phyloP scores from a whole-genome alignment of 2,797 vertebrate species.

The Salmo trutta region DNA sequence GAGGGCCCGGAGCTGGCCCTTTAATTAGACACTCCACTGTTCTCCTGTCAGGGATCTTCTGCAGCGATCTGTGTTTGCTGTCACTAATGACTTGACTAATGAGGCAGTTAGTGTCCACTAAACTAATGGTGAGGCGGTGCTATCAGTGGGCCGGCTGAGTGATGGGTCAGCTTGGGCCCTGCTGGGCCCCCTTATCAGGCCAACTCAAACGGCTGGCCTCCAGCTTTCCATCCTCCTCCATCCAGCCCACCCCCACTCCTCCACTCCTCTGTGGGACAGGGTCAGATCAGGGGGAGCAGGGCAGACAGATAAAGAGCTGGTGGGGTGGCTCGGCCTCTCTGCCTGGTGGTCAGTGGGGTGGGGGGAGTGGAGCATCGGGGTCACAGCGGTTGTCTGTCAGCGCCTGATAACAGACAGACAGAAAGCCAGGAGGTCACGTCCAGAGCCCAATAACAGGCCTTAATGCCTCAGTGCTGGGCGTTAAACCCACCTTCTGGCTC shows the following conservation, averaged over 20 bases:
- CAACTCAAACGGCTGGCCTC: conserved; percentile 35
- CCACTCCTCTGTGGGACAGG: conserved; percentile 54
- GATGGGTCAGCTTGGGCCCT: conserved; percentile 55
- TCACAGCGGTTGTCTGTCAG: conserved; percentile 68
- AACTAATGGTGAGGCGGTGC: conserved; percentile 77
- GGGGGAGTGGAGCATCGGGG: conserved; percentile 41
- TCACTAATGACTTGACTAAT: conserved; percentile 94
- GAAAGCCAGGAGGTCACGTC: conserved; percentile 55
- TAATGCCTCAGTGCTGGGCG: conserved; percentile 41
- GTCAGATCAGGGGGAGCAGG: conserved; percentile 48
- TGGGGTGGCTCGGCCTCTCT: conserved; percentile 52
- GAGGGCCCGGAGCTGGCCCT: conserved; percentile 68
- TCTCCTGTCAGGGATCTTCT: conserved; percentile 81
- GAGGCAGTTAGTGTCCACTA: conserved; percentile 89
- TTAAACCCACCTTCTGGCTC: conserved; percentile 50
- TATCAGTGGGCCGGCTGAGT: conserved; percentile 57
- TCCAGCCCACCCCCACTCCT: conserved; percentile 27
- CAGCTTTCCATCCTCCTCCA: conserved; percentile 35
- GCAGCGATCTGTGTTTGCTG: conserved; percentile 84
- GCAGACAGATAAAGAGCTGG: conserved; percentile 74
- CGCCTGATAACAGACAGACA: conserved; percentile 61
- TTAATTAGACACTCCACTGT: conserved; percentile 89
- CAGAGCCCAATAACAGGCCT: conserved; percentile 48
- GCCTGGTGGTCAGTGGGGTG: conserved; percentile 39
- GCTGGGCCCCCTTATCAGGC: conserved; percentile 37